Evolutionary conservation across 2,113 vertebrate genomes (phyloP).

Genomic region (Marmota flaviventris): DNA sequence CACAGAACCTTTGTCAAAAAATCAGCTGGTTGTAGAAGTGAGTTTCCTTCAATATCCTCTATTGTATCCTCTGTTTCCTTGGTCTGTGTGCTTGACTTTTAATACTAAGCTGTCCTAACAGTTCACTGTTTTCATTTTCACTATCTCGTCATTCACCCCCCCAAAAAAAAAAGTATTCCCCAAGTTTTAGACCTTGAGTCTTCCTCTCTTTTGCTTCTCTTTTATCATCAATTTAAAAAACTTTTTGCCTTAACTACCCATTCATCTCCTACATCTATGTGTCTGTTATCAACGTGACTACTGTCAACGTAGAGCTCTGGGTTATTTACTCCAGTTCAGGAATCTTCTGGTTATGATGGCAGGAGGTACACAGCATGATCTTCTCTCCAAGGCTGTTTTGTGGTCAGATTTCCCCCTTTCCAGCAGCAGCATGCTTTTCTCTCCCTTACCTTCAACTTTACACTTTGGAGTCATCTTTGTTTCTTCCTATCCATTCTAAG

Average conservation of each 20-base stretch:
- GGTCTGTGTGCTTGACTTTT: background rate
- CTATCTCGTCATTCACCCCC: background rate
- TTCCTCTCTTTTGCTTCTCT: background rate
- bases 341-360: background rate
- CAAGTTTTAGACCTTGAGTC: background rate
- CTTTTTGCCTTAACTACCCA: background rate
- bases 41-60: too few species aligned
- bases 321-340: background rate
- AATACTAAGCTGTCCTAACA: background rate
- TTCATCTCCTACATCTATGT: background rate
- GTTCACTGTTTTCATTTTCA: background rate
- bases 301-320: background rate
- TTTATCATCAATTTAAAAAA: background rate
- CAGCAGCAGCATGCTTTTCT: background rate
- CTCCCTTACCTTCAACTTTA: background rate
- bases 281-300: background rate
- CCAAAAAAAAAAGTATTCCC: background rate
- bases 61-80: too few species aligned
- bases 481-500: background rate
- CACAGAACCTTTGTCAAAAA: background rate
- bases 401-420: background rate
- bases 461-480: background rate
- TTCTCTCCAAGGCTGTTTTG: background rate
- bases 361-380: background rate
- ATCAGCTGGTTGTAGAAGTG: too few species aligned